phyloP scores from a whole-genome alignment of 2,888 invertebrate species.

The Coelopa pilipes region DNA sequence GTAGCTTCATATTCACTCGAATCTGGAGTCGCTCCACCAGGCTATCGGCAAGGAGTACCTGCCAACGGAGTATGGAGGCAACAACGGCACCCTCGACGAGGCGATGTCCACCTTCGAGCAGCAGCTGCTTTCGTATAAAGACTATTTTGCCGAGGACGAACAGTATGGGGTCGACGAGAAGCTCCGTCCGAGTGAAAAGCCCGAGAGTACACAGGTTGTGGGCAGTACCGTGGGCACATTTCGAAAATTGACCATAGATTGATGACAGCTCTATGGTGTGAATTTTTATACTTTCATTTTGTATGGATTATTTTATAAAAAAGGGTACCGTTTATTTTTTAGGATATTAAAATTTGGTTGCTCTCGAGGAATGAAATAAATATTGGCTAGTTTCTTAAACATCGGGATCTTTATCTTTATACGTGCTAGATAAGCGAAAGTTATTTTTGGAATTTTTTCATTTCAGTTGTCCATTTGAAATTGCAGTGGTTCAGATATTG shows the following conservation, averaged over 20 bases:
- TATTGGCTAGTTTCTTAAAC: no score
- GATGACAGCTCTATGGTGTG: background rate
- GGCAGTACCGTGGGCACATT: constrained; percentile 52
- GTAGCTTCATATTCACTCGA: constrained; percentile 54
- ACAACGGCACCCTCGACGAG: constrained; percentile 67
- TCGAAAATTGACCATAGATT: constrained; percentile 53
- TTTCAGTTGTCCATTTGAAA: no score
- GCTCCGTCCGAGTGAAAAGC: constrained; percentile 23
- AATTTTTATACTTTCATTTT: no score
- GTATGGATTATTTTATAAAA: no score
- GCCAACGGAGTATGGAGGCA: constrained; percentile 76
- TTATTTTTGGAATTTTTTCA: no score
- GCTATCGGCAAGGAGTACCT: constrained; percentile 72
- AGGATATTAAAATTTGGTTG: no score
- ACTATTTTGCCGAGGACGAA: constrained; percentile 59
- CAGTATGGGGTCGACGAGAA: constrained; percentile 56
- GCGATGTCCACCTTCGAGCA: constrained; percentile 50
- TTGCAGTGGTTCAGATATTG: no score
- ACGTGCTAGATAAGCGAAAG: no score
- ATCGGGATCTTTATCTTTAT: no score
- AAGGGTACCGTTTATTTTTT: no score
- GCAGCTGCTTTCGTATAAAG: constrained; percentile 48
- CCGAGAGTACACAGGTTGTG: constrained; percentile 19
- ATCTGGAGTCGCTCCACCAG: constrained; percentile 63
- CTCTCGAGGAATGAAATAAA: no score